Evolutionary conservation across 2,797 vertebrate species (phyloP).

Genomic region (Mastacembelus armatus): DNA sequence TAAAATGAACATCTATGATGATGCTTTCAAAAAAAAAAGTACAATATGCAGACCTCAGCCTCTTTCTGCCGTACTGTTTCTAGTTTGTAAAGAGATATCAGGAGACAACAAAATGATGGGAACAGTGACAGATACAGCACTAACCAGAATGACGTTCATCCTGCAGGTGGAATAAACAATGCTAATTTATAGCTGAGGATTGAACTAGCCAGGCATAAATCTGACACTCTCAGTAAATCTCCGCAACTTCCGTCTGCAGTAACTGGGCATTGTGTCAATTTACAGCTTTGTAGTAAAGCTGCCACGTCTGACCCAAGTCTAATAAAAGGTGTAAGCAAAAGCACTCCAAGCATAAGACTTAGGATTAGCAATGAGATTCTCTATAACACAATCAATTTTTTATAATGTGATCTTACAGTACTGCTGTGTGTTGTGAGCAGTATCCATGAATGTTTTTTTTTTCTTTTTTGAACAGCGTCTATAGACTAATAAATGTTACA

Average conservation of each 20-base stretch:
- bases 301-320: background rate
- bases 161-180: slow-evolving; percentile 24
- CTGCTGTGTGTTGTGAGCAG: background rate
- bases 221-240: slow-evolving; percentile 41
- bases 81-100: background rate
- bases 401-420: background rate
- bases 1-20: background rate
- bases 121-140: slow-evolving; percentile 8
- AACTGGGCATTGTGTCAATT: slow-evolving; percentile 5
- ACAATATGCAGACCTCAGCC: background rate
- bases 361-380: slow-evolving; percentile 12
- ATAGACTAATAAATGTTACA: no score
- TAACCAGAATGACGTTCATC: slow-evolving; percentile 1
- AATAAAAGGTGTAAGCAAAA: slow-evolving; percentile 25
- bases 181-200: slow-evolving; percentile 44
- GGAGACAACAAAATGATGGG: slow-evolving; percentile 7
- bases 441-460: no score
- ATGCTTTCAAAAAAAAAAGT: background rate
- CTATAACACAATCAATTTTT: background rate
- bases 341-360: slow-evolving; percentile 5
- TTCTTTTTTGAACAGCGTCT: no score
- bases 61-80: background rate
- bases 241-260: slow-evolving; percentile 1
- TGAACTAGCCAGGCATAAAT: slow-evolving; percentile 29
- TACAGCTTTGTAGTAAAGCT: slow-evolving; percentile 38